Percentiles rank a stretch among this genome's conserved stretches.
phyloP scores from a whole-genome alignment of 2,113 vertebrate species.

The Serinus canaria region DNA sequence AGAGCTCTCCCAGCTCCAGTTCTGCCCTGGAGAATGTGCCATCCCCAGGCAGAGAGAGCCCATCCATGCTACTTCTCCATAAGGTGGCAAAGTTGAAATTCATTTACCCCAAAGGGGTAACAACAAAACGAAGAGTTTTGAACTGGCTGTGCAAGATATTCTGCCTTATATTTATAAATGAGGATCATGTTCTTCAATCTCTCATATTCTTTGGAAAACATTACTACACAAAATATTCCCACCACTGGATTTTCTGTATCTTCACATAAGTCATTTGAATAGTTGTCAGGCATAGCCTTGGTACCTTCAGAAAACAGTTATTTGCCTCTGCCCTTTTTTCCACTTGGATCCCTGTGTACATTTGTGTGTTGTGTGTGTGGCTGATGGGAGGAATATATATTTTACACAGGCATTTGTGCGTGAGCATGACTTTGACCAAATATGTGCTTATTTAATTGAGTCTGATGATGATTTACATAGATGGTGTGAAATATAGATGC shows the following conservation, averaged over 20 bases:
- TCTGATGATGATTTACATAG: background rate
- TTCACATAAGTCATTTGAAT: background rate
- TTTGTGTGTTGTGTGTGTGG: background rate
- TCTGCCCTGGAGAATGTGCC: background rate
- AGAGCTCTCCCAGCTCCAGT: background rate
- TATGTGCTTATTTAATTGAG: background rate
- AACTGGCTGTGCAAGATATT: background rate
- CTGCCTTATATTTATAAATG: background rate
- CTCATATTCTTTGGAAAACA: background rate
- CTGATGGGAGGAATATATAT: background rate
- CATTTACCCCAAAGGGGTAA: background rate
- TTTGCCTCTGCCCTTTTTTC: background rate
- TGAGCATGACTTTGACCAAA: background rate
- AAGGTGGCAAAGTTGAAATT: background rate
- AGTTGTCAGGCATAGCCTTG: background rate
- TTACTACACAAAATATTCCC: background rate
- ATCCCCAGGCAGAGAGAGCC: background rate
- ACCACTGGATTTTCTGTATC: background rate
- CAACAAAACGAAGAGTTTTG: background rate
- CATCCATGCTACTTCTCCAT: background rate
- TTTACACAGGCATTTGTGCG: accelerated
- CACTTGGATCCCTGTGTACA: background rate
- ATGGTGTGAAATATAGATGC: background rate
- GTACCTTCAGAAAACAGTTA: background rate
- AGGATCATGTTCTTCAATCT: background rate